Conservation (phyloP, 2,797 vertebrate species). For the Enoplosus armatus region DNA sequence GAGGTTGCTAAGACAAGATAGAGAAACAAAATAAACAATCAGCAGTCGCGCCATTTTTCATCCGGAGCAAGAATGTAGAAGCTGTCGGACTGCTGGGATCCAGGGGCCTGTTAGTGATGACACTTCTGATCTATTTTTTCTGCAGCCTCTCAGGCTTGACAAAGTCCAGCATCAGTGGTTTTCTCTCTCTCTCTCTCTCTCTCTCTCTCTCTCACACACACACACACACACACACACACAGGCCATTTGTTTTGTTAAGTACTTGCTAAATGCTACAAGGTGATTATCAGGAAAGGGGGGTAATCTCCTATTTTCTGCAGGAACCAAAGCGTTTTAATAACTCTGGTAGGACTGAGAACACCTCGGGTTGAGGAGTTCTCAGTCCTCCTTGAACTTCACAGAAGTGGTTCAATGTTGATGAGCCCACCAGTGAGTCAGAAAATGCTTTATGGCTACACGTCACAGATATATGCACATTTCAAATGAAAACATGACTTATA, state of each 20-base stretch:
- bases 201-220: constrained; percentile 30
- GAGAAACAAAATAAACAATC: constrained; percentile 85
- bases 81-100: constrained; percentile 62
- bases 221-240: constrained; percentile 50
- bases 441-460: constrained; percentile 1
- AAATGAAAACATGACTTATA: background rate
- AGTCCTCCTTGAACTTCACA: constrained; percentile 85
- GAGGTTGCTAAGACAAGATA: constrained; percentile 79
- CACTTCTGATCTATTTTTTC: constrained; percentile 81
- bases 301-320: constrained; percentile 57
- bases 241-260: constrained; percentile 95
- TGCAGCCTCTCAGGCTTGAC: constrained; percentile 72
- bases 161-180: constrained; percentile 76
- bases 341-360: constrained; percentile 76
- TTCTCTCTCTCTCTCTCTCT: constrained; percentile 37
- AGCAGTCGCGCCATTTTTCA: constrained; percentile 73
- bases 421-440: constrained; percentile 18
- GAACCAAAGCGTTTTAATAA: constrained; percentile 45
- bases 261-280: constrained; percentile 91
- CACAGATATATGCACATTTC: constrained; percentile 10
- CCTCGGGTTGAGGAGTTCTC: constrained; percentile 59
- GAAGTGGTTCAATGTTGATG: constrained; percentile 46
- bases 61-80: constrained; percentile 77
- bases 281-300: constrained; percentile 82
- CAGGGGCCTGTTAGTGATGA: constrained; percentile 75